Conservation (phyloP, 35 echinoderm and acorn worm genomes). For the Hemicentrotus pulcherrimus region DNA sequence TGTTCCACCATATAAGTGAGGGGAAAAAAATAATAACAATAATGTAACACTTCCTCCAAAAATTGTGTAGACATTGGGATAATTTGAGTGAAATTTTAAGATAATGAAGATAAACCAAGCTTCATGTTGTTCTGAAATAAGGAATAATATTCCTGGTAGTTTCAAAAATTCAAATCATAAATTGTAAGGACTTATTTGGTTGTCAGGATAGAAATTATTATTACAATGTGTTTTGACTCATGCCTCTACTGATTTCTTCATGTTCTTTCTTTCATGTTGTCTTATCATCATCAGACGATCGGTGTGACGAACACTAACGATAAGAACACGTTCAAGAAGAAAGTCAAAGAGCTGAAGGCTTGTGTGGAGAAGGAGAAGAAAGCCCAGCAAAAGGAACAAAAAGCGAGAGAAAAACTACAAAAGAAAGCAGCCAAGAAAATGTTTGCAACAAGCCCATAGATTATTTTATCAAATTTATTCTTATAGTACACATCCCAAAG, state of each 20-base stretch:
- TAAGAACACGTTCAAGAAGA: slow-evolving; percentile 84
- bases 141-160: too few species aligned
- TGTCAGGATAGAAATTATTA: too few species aligned
- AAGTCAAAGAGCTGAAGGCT: slow-evolving; percentile 90
- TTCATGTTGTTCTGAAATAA: too few species aligned
- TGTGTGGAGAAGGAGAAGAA: slow-evolving; percentile 90
- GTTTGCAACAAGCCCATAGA: slow-evolving; percentile 58
- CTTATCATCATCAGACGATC: slow-evolving; percentile 53
- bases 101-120: too few species aligned
- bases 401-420: slow-evolving; percentile 87
- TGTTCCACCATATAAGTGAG: too few species aligned
- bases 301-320: slow-evolving; percentile 78
- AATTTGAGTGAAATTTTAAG: too few species aligned
- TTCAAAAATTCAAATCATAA: too few species aligned
- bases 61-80: too few species aligned
- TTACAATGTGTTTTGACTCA: too few species aligned
- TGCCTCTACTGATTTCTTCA: not conserved
- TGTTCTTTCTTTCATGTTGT: slow-evolving; percentile 15
- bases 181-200: too few species aligned
- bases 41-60: too few species aligned
- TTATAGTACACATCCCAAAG: not conserved
- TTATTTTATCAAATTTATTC: not conserved
- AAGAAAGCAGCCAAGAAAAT: slow-evolving; percentile 98
- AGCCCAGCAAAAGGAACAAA: slow-evolving; percentile 78
- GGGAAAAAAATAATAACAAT: too few species aligned